phyloP scores from a whole-genome alignment of 2,113 vertebrate species.

The Odobenus rosmarus region DNA sequence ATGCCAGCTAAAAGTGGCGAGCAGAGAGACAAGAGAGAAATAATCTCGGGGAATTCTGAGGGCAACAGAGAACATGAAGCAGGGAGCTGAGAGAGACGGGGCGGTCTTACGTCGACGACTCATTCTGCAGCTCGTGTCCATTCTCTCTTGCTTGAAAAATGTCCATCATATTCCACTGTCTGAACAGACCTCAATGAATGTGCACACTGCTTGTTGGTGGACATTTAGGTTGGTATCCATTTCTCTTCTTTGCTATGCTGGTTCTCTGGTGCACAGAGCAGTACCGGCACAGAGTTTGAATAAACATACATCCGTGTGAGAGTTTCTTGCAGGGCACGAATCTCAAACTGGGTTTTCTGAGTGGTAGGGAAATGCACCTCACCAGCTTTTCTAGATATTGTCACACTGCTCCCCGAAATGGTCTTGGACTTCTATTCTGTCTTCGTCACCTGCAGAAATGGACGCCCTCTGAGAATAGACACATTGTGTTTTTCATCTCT shows the following conservation, averaged over 20 bases:
- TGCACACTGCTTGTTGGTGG: fast-evolving
- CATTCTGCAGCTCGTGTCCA: too few species aligned
- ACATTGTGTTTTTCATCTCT: too few species aligned
- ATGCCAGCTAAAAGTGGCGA: too few species aligned
- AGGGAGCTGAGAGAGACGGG: not conserved
- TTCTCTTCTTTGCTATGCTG: too few species aligned
- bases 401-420: fast-evolving
- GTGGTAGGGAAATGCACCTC: fast-evolving
- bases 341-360: not conserved
- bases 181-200: too few species aligned
- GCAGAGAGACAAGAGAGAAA: not conserved
- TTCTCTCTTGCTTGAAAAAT: not conserved
- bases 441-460: not conserved
- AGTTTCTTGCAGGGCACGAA: too few species aligned
- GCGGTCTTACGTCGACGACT: fast-evolving
- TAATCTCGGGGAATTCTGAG: not conserved
- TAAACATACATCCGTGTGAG: fast-evolving
- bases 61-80: too few species aligned
- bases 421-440: too few species aligned
- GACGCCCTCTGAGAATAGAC: fast-evolving
- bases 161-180: fast-evolving
- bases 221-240: fast-evolving
- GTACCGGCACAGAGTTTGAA: fast-evolving
- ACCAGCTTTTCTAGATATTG: not conserved
- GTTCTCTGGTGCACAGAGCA: not conserved